These are phyloP conservation scores for Coturnix japonica DNA, from an alignment of 2,113 vertebrate species.

Conservation along the genomic window DNA sequence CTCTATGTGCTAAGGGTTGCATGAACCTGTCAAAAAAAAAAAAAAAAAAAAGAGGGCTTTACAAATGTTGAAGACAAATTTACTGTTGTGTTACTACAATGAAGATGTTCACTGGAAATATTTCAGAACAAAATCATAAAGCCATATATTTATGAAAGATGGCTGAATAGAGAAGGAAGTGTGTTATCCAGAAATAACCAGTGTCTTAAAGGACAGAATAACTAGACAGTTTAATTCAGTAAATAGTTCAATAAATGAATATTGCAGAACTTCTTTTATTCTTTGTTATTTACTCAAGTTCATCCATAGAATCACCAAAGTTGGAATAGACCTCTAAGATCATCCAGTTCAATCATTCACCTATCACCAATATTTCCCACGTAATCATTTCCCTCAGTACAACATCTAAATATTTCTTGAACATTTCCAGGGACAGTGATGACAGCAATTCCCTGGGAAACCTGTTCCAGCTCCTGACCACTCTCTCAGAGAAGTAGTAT, in stretches of 20 bases:
- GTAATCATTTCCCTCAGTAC: too few species aligned
- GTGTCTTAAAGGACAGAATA: not conserved
- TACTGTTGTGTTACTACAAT: not conserved
- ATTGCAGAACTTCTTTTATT: not conserved
- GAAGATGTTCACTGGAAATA: not conserved
- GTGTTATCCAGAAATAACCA: not conserved
- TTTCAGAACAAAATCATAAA: not conserved
- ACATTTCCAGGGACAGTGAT: too few species aligned
- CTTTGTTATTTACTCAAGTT: not conserved
- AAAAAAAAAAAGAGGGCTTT: not conserved
- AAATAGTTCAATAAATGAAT: not conserved
- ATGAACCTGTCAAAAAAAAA: not conserved
- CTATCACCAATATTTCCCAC: too few species aligned
- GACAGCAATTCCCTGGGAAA: too few species aligned
- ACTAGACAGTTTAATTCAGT: not conserved
- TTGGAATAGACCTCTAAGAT: too few species aligned
- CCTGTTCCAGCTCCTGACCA: too few species aligned
- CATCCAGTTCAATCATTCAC: too few species aligned
- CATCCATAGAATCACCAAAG: too few species aligned
- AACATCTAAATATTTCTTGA: too few species aligned
- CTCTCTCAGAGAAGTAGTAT: too few species aligned
- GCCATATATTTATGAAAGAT: not conserved
- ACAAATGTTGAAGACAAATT: not conserved
- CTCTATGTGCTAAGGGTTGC: not conserved
- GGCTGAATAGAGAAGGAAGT: not conserved